Conservation (phyloP, 1,140 invertebrate genomes). For the Mya arenaria region DNA sequence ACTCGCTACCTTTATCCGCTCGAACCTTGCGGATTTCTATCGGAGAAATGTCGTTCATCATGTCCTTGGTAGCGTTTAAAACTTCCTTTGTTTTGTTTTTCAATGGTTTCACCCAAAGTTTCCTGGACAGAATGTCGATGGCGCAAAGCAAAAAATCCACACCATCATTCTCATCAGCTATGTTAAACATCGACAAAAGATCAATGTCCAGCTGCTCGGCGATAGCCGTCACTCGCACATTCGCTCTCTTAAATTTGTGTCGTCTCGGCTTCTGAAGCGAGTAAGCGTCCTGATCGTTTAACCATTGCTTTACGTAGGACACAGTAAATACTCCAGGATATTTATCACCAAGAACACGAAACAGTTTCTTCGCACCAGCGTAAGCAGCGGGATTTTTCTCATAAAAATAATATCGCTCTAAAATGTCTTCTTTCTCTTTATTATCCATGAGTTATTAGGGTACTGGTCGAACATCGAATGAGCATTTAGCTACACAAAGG, state of each 20-base stretch:
- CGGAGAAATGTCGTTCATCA: background rate
- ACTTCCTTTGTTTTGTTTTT: conserved; percentile 54
- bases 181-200: too few species aligned
- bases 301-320: conserved; percentile 1
- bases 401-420: background rate
- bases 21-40: conserved; percentile 17
- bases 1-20: conserved; percentile 53
- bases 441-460: too few species aligned
- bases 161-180: too few species aligned
- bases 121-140: conserved; percentile 53
- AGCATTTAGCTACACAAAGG: too few species aligned
- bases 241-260: conserved; percentile 12
- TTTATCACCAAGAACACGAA: background rate
- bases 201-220: conserved; percentile 17
- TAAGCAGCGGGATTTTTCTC: conserved; percentile 23
- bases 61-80: conserved; percentile 46
- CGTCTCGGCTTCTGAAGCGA: conserved; percentile 7
- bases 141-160: conserved; percentile 43
- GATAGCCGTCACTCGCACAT: background rate
- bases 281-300: conserved; percentile 20
- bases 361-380: conserved; percentile 1
- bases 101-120: conserved; percentile 55
- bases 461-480: too few species aligned
- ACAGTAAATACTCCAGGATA: conserved; percentile 3
- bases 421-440: background rate